Evolutionary conservation across 2,113 vertebrate species (phyloP), one percentile per base, ranked within the genome.

Genomic region (Alexandromys fortis): DNA sequence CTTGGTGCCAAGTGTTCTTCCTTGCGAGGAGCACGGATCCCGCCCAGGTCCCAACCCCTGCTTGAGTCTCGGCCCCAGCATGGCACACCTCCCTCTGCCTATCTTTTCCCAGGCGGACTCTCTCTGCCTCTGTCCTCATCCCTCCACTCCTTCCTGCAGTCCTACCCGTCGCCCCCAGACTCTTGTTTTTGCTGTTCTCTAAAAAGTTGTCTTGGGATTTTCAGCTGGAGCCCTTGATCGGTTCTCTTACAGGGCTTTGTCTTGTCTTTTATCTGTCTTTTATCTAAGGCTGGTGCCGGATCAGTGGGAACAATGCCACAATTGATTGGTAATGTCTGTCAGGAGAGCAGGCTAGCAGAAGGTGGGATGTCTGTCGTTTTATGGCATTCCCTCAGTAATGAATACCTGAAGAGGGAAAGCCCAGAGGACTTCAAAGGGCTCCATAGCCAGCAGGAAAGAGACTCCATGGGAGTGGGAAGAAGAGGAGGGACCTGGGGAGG

Each of bases 291-390:
- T 78, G 52, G 78, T 78, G 10, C 35, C 7, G 42, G 35, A 72
- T 82, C 65, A 86, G 38, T 89, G 87, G 72, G n/a, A 76, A 83
- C 63, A 82, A 77, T 52, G 75, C 49, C 42, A 19, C 19, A 47
- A 70, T 79, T 28, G 4, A 61, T 78, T 70, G 87, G 91, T 63
- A 61, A 10, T 91, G 91, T 76, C 93, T 90, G 55, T 96, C 16
- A 8, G 55, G 63, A 55, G n/a, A 22, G 19, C 55, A 24, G 68
- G 26, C 1, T 16, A 9, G 72, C 14, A n/a, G 45, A 63, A 92
- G 42, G 42, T 67, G n/a, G 24, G 16, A 1, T 17, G 33, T 28
- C 33, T 82, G 14, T 17, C 1, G 0, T 72, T 14, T 55, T 0
- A 0, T 38, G 19, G 0, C 38, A 85, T 19, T 19, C 38, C 30